Percentiles rank a stretch among this genome's conserved stretches.
Conservation (phyloP, 2,113 vertebrate genomes). For the Lampris incognitus region DNA sequence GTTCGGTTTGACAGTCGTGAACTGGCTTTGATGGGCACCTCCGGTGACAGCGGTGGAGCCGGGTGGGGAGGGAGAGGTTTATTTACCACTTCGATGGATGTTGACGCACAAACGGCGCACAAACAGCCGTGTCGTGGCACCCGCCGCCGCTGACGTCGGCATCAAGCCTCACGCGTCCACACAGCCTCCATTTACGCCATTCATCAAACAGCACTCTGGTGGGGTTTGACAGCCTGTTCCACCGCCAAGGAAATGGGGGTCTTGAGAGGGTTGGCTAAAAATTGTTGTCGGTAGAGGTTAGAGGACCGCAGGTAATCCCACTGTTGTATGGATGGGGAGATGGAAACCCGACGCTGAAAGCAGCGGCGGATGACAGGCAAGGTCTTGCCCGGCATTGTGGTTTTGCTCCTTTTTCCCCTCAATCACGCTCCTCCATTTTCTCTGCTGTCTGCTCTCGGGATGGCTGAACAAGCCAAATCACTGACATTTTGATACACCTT, state of each 20-base stretch:
- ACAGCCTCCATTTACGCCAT: background rate
- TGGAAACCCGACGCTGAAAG: background rate
- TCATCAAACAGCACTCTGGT: background rate
- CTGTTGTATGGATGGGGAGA: conserved; percentile 5
- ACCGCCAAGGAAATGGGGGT: conserved; percentile 3
- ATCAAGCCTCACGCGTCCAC: background rate
- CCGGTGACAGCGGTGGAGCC: background rate
- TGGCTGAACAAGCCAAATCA: conserved; percentile 22
- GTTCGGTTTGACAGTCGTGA: background rate
- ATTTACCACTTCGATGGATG: too few species aligned
- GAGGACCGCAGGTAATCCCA: background rate
- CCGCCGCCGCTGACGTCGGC: background rate
- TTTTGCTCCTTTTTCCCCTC: background rate
- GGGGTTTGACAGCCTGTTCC: conserved; percentile 4
- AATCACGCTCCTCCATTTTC: conserved; percentile 3
- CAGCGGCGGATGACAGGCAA: background rate
- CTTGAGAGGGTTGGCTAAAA: background rate
- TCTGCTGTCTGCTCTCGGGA: background rate
- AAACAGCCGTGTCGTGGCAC: background rate
- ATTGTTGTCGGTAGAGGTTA: background rate
- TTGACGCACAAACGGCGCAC: background rate
- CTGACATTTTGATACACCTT: conserved; percentile 13
- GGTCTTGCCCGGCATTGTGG: background rate
- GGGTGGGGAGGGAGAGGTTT: background rate
- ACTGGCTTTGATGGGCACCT: background rate